A percentile compares a stretch with the other conserved stretches of the same genome.
Evolutionary conservation across 1,140 invertebrate genomes (phyloP).

Genomic region (Caenorhabditis latens): DNA sequence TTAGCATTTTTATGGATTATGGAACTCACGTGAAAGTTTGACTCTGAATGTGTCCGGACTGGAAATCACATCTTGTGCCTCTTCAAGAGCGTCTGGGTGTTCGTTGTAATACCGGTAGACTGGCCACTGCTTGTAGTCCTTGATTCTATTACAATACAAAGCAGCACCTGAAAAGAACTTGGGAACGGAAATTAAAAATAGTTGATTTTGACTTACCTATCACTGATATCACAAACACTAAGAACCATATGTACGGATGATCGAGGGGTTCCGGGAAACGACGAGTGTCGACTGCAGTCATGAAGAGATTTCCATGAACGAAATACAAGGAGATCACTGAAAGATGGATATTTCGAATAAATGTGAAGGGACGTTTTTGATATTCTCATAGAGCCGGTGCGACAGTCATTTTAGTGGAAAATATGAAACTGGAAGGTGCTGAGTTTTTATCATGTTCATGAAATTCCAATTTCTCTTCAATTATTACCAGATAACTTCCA

Average conservation of each 20-base stretch:
- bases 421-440: no score
- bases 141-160: not conserved
- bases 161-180: not conserved
- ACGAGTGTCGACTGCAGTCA: not conserved
- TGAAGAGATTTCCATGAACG: not conserved
- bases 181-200: not conserved
- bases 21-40: not conserved
- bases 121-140: constrained; percentile 23
- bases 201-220: not conserved
- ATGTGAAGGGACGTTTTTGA: not conserved
- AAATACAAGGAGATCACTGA: constrained; percentile 16
- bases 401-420: no score
- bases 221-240: not conserved
- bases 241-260: not conserved
- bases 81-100: not conserved
- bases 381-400: not conserved
- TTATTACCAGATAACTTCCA: no score
- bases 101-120: not conserved
- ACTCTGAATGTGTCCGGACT: not conserved
- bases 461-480: no score
- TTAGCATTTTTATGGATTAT: no score
- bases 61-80: not conserved
- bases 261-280: not conserved
- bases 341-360: not conserved
- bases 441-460: no score